Evolutionary conservation across 2,113 vertebrate species (phyloP), one percentile per base, ranked within the genome.

Genomic region (Solea solea): DNA sequence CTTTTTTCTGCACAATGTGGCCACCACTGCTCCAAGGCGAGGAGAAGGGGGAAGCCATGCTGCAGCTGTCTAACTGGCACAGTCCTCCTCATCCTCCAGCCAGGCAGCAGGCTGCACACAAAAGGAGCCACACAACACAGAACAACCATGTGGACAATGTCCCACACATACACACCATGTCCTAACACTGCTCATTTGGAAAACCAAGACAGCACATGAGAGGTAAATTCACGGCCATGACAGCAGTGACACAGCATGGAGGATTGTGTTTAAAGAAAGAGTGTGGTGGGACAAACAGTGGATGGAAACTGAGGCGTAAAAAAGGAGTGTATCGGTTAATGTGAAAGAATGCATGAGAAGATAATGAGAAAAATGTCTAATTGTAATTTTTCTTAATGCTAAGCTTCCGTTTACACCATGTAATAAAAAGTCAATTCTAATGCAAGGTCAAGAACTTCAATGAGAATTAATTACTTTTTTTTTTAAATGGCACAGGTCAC

Each of bases 61-160:
- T 77, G 83, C 88, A 86, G 88, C 81, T 83, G 84, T 83, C 86
- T 78, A 42, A 63, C 61, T 82, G 87, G 76, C 78, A 72, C 73
- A 0, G 80, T 34, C 34, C 76, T 81, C 65, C 65, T 63, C 76
- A 57, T 67, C 78, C 82, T 64, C 66, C 69, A 66, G 67, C 34
- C 34, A 34, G 34, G 34, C 34, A 34, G 34, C 34, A 34, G 34
- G 34, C 44, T 10, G 44, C 81, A 85, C 85, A 92, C 91, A 91
- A 91, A 91, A 88, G 89, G 62, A 81, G 59, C 78, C 63, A 72
- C 71, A 28, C 50, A 57, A 45, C 6, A 57, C 49, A 1, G 56
- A 27, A 62, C 69, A 76, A 14, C 14, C 69, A 54, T 64, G 51
- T 4, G 48, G 27, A 74, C 78, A 67, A 72, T 64, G 59, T 81